Percentiles rank a stretch among this genome's conserved stretches.
Conservation (phyloP, 2,888 invertebrate genomes). For the Stenchaetothrips biformis region DNA sequence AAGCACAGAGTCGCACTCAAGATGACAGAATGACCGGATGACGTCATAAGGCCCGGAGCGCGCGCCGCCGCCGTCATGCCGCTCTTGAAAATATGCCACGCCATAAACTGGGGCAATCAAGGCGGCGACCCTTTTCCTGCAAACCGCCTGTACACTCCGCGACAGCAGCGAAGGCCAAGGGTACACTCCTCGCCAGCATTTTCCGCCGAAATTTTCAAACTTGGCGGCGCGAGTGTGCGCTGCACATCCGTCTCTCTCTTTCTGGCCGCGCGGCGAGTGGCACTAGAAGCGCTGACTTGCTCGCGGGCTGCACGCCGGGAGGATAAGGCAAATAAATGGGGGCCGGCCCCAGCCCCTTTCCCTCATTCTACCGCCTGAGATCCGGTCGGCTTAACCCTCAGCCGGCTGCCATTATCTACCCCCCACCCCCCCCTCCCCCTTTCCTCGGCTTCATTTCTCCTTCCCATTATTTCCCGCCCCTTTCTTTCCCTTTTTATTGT, state of each 20-base stretch:
- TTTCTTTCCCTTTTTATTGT: not conserved
- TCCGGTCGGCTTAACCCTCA: not conserved
- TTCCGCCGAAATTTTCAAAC: no score
- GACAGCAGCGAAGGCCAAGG: no score
- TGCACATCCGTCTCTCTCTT: no score
- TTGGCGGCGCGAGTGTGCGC: no score
- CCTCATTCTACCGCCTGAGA: not conserved
- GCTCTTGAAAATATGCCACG: not conserved
- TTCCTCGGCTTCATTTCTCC: not conserved
- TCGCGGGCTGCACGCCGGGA: not conserved
- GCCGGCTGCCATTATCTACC: not conserved
- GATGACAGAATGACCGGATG: no score
- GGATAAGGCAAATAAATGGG: conserved; percentile 22
- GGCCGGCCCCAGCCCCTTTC: not conserved
- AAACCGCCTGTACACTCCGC: no score
- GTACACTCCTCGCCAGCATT: no score
- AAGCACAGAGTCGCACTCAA: no score
- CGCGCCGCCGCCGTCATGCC: not conserved
- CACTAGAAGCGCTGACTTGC: not conserved
- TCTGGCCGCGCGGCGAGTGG: no score
- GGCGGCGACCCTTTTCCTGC: not conserved
- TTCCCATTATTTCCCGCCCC: not conserved
- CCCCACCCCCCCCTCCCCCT: no score
- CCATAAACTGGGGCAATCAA: not conserved
- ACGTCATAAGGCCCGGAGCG: not conserved